Base-by-base conservation (phyloP, 1,140 invertebrate species). In the Ruditapes philippinarum region DNA sequence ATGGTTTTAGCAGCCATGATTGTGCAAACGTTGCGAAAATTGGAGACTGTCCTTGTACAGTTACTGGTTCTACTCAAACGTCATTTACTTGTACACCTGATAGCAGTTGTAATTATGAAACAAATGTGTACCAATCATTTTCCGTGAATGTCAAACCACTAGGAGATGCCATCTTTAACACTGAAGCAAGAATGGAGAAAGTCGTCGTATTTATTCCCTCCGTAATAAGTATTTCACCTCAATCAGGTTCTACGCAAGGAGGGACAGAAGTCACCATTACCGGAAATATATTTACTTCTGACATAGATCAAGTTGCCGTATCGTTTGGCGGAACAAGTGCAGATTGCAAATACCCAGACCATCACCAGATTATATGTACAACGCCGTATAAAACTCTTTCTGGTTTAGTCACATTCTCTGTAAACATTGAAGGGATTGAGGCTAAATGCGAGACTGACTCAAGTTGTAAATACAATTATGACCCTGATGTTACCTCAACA, bases 11-110 rank as follows among this genome's bases (percentile, higher is more conserved):
- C 0, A 84, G 45, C 0, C n/a, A 54, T 22, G 62, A 57, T 0
- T 93, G 93, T 83, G 91, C 93, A 25, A 94, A 94, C 74, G 84
- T 91, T 45, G 84, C 93, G 4, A 82, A 11, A 2, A 82, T 94
- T 33, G 88, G 85, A 0, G 57, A 90, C 40, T 87, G 88, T 25
- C 9, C 14, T 12, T 91, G 91, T 83, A 62, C 78, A 3, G 84
- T 51, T 17, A 38, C 68, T 3, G 31, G 28, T 0, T 62, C 73
- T 1, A 73, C 80, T 14, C 25, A 91, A 0, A 62, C 65, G 9
- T 33, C 25, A n/a, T 57, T 88, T 31, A n/a, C 5, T 0, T 93
- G 92, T 79, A 81, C 45, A 4, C 62, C 92, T 7, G 70, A 89
- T 54, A 14, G 82, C 5, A 51, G 68, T 28, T 82, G 33, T 83